Evolutionary conservation across 1,140 invertebrate genomes (phyloP).

Genomic region (Brachionus paranguensis): DNA sequence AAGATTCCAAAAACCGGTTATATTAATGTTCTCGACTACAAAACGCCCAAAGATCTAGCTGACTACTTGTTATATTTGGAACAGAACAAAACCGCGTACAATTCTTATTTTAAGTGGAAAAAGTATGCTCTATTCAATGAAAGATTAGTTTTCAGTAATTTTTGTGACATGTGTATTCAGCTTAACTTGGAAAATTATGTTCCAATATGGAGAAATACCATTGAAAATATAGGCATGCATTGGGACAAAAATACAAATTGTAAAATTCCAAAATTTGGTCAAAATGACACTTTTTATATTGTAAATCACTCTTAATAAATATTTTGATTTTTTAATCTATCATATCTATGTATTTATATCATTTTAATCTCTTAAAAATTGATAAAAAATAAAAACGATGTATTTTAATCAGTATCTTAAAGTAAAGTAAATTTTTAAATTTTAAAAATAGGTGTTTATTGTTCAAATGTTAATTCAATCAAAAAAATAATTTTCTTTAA

Average conservation of each 20-base stretch:
- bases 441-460: too few species aligned
- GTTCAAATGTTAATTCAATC: too few species aligned
- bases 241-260: neutral
- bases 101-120: slow-evolving; percentile 19
- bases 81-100: neutral
- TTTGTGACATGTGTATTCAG: slow-evolving; percentile 34
- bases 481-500: too few species aligned
- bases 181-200: neutral
- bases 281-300: neutral
- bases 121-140: neutral
- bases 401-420: too few species aligned
- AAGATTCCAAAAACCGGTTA: slow-evolving; percentile 12
- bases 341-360: too few species aligned
- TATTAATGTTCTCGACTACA: slow-evolving; percentile 41
- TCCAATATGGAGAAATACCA: neutral
- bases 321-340: neutral
- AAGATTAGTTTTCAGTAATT: neutral
- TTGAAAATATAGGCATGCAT: neutral
- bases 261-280: neutral
- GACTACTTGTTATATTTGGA: slow-evolving; percentile 41
- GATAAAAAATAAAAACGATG: too few species aligned
- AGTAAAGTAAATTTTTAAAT: too few species aligned
- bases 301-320: neutral
- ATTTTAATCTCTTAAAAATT: too few species aligned
- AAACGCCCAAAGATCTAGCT: slow-evolving; percentile 40